These are phyloP conservation scores for Ardeotis arabs DNA, from an alignment of 2,113 vertebrate genomes.

Conservation along the genomic window DNA sequence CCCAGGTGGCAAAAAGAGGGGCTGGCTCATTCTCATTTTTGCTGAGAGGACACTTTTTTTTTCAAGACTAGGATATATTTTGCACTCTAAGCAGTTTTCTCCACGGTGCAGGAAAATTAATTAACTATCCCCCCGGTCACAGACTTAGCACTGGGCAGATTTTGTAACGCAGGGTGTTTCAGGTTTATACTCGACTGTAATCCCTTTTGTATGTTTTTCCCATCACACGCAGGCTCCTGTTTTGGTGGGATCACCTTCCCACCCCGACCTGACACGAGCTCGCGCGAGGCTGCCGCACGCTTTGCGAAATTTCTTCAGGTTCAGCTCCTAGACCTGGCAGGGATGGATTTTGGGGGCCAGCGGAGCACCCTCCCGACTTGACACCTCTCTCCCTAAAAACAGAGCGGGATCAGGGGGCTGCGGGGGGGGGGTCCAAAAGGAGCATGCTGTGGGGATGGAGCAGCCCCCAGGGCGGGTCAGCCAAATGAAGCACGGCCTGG, in stretches of 20 bases:
- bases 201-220: not conserved
- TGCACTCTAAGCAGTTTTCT: conserved; percentile 4
- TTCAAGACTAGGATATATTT: not conserved
- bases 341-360: not conserved
- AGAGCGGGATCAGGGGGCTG: rapidly evolving
- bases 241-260: not conserved
- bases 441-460: no score
- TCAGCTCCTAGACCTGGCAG: not conserved
- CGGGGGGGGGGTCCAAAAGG: not conserved
- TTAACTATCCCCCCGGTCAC: not conserved
- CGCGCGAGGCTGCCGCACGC: rapidly evolving
- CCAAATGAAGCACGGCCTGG: not conserved
- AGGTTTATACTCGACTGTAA: not conserved
- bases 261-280: not conserved
- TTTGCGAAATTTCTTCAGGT: not conserved
- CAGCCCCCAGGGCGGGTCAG: not conserved
- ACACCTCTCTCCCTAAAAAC: not conserved
- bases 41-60: not conserved
- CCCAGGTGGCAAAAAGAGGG: not conserved
- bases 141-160: not conserved
- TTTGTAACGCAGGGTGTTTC: not conserved
- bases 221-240: not conserved
- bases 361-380: not conserved
- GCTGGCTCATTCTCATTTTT: not conserved
- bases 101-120: not conserved